Base-by-base conservation (phyloP, 53 echinoderm and acorn worm species). In the Zoroaster sp. region DNA sequence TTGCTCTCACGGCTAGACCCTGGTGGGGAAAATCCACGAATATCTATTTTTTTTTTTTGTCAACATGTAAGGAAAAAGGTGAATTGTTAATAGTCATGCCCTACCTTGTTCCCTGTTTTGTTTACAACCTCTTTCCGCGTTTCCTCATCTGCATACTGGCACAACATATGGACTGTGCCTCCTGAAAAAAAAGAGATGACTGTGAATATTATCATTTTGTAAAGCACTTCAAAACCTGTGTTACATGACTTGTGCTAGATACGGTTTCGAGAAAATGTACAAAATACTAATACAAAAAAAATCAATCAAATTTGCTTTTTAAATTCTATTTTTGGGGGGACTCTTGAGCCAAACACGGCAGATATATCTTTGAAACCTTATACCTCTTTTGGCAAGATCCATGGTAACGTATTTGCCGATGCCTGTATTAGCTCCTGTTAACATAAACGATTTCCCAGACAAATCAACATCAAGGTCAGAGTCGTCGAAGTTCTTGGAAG, bases 341-440 rank as follows among this genome's bases (percentile, higher is more conserved):
- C n/a, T n/a, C n/a, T n/a, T n/a, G n/a, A n/a, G 8, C 71, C 4
- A 25, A 15, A 13, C 32, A 28, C 4, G 13, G 21, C 3, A 4
- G 34, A 9, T 5, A 5, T 28, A 37, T 15, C 14, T 5, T 10
- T 43, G 25, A 51, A 35, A 32, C 18, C 34, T 23, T 36, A 35
- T 87, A 95, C 95, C 95, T 95, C 83, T 88, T 67, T 86, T 91
- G 7, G 95, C 95, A 18, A 95, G 59, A 23, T 70, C 95, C 14
- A 88, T 44, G 17, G 95, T 88, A 23, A 80, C 77, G 9, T 71
- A 73, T 82, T 95, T 93, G 9, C 95, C 95, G 18, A 95, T 95
- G 37, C 95, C 95, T 40, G 93, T 95, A 89, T 95, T 95, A 20
- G 95, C 95, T 23, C 95, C 95, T 25, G 95, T 95, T 25, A 95